Percentiles rank a stretch among this genome's conserved stretches.
phyloP scores from a whole-genome alignment of 2,888 invertebrate genomes.

The Entomobrya multifasciata region DNA sequence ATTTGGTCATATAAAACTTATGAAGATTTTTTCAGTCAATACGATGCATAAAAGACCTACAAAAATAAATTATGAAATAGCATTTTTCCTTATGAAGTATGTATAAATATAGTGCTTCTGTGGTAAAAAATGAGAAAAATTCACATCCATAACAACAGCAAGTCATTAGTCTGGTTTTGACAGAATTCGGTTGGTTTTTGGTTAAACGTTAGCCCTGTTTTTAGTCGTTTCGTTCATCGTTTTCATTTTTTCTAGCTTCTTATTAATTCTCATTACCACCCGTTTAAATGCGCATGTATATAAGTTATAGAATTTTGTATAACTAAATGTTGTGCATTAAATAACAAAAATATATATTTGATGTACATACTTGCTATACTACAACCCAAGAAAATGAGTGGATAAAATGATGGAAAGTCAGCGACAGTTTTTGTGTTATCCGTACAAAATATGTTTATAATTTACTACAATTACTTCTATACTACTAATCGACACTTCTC shows the following conservation, averaged over 20 bases:
- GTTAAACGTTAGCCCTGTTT: too few relatives aligned
- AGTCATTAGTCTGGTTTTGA: constrained; percentile 63
- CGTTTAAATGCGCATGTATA: not conserved
- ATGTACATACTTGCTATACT: too few relatives aligned
- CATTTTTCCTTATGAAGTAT: too few relatives aligned
- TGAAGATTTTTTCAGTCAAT: too few relatives aligned
- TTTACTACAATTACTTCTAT: not conserved
- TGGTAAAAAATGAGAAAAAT: constrained; percentile 44
- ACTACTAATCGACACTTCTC: too few relatives aligned
- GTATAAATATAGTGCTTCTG: too few relatives aligned
- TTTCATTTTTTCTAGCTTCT: not conserved
- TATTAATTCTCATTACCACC: not conserved
- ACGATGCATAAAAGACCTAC: too few relatives aligned
- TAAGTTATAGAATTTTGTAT: not conserved
- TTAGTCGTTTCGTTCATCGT: too few relatives aligned
- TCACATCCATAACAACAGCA: not conserved
- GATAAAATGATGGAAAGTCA: constrained; percentile 6
- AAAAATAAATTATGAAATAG: too few relatives aligned
- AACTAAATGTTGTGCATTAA: too few relatives aligned
- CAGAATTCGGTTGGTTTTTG: constrained; percentile 42
- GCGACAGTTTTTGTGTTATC: too few relatives aligned
- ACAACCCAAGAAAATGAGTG: constrained; percentile 14
- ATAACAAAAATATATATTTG: not conserved
- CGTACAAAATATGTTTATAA: not conserved
- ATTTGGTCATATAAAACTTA: too few relatives aligned